phyloP scores from a whole-genome alignment of 1,140 invertebrate genomes.

The Heliconius hewitsoni region DNA sequence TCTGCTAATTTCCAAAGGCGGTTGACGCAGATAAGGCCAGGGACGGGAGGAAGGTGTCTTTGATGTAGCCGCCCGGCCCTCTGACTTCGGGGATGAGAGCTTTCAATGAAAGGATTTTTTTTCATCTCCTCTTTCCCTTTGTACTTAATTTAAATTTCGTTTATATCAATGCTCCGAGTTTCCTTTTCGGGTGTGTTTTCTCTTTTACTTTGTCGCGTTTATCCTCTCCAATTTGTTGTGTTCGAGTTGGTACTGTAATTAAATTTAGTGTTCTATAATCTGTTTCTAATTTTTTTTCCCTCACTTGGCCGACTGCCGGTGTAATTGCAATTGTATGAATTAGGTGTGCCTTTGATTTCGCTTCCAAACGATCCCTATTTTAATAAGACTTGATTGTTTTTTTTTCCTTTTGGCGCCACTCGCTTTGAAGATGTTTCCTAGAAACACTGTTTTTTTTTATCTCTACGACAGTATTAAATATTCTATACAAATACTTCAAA shows the following conservation, averaged over 20 bases:
- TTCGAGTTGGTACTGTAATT: constrained; percentile 78
- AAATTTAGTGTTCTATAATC: constrained; percentile 80
- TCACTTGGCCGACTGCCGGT: constrained; percentile 57
- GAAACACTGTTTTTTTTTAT: constrained; percentile 24
- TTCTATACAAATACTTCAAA: constrained; percentile 24
- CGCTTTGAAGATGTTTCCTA: constrained; percentile 49
- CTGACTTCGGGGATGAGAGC: constrained; percentile 77
- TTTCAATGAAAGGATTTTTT: constrained; percentile 81
- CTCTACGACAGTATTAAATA: constrained; percentile 19
- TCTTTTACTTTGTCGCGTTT: constrained; percentile 81
- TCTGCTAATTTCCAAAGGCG: constrained; percentile 78
- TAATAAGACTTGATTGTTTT: constrained; percentile 60
- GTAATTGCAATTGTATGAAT: constrained; percentile 78
- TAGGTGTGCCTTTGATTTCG: constrained; percentile 69
- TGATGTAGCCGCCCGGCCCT: constrained; percentile 76
- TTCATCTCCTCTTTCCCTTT: constrained; percentile 79
- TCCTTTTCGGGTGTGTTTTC: constrained; percentile 77
- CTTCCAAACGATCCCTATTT: constrained; percentile 57
- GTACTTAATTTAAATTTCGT: constrained; percentile 82
- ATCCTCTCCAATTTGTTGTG: constrained; percentile 79
- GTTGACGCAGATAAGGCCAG: constrained; percentile 75
- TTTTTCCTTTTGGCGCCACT: constrained; percentile 50
- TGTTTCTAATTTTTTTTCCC: constrained; percentile 68
- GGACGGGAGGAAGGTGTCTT: constrained; percentile 68
- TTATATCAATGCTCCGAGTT: constrained; percentile 80